Conservation (phyloP, 1,140 invertebrate species). For the Calephelis virginiensis region DNA sequence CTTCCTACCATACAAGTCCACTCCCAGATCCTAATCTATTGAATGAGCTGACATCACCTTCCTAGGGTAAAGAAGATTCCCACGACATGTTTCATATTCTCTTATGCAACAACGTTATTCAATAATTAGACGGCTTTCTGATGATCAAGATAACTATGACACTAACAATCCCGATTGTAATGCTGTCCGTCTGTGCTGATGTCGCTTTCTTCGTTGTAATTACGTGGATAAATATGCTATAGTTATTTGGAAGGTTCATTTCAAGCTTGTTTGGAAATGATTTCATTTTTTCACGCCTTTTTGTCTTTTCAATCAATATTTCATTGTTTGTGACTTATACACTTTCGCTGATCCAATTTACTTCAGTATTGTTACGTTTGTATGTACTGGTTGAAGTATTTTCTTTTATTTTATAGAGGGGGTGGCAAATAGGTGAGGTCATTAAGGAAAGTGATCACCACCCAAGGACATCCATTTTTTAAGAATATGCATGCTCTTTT, state of each 20-base stretch:
- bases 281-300: slow-evolving; percentile 11
- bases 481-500: too few relatives aligned
- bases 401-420: too few relatives aligned
- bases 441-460: too few relatives aligned
- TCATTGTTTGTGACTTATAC: too few relatives aligned
- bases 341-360: too few relatives aligned
- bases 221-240: slow-evolving; percentile 13
- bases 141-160: slow-evolving; percentile 15
- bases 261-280: slow-evolving; percentile 10
- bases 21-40: slow-evolving; percentile 9
- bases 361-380: too few relatives aligned
- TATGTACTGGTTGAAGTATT: too few relatives aligned
- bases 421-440: too few relatives aligned
- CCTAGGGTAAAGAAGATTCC: slow-evolving; percentile 9
- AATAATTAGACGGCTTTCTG: slow-evolving; percentile 16
- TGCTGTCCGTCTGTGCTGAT: slow-evolving; percentile 2
- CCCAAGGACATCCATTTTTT: too few relatives aligned
- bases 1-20: slow-evolving; percentile 15
- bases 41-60: slow-evolving; percentile 16
- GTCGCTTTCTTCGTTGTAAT: slow-evolving; percentile 16
- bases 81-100: slow-evolving; percentile 13
- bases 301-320: not conserved
- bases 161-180: slow-evolving; percentile 18
- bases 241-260: slow-evolving; percentile 14
- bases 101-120: slow-evolving; percentile 16